Evolutionary conservation across 2,888 invertebrate species (phyloP).

Genomic region (Phengaris alcon): DNA sequence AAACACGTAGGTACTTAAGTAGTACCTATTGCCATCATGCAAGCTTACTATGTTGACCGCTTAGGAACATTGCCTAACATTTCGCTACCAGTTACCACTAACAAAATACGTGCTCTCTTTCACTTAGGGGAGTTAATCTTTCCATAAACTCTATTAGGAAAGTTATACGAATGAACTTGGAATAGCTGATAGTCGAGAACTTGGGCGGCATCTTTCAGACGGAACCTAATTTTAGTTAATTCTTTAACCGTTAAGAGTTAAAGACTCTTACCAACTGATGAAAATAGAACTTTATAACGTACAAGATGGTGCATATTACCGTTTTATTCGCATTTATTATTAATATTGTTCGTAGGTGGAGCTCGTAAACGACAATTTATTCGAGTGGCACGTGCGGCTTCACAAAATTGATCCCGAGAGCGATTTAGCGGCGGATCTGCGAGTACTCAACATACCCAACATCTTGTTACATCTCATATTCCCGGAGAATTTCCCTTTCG

Average conservation of each 20-base stretch:
- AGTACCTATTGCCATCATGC: no score
- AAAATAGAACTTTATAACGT: conserved; percentile 6
- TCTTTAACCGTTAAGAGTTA: neutral
- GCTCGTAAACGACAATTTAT: conserved; percentile 90
- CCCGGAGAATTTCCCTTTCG: conserved; percentile 93
- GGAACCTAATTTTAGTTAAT: neutral
- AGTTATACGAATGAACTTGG: neutral
- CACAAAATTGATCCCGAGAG: conserved; percentile 91
- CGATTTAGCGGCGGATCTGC: conserved; percentile 89
- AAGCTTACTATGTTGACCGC: neutral
- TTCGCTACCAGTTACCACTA: neutral
- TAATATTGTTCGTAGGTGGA: conserved; percentile 77
- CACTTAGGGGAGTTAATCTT: no score
- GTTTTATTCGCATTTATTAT: neutral
- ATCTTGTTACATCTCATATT: conserved; percentile 90
- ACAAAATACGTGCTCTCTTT: neutral
- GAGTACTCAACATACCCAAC: conserved; percentile 85
- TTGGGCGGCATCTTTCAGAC: neutral
- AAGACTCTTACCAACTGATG: neutral
- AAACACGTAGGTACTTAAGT: no score
- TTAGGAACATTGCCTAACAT: neutral
- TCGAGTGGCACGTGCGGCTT: conserved; percentile 92
- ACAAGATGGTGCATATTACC: neutral
- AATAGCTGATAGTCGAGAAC: neutral
- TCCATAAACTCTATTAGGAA: neutral